phyloP scores from a whole-genome alignment of 35 echinoderm and acorn worm species.

The Chiridota heheva region DNA sequence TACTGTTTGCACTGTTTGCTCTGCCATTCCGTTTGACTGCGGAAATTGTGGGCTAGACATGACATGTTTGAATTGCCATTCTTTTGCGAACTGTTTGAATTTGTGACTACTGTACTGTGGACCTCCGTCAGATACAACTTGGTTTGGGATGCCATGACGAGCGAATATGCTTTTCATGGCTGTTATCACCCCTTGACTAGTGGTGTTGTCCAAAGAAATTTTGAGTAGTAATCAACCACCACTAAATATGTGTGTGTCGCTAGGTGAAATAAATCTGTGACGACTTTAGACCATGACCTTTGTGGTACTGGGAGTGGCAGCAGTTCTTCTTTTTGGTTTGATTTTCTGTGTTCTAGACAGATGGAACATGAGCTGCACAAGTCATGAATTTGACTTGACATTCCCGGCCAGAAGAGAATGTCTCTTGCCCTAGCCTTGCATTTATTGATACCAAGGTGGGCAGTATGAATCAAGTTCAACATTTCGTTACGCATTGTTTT shows the following conservation, averaged over 20 bases:
- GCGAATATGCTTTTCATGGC: background rate
- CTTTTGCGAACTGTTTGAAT: conserved; percentile 47
- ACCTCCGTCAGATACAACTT: conserved; percentile 67
- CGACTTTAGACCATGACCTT: conserved; percentile 15
- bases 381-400: background rate
- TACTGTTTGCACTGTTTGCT: conserved; percentile 60
- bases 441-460: conserved; percentile 50
- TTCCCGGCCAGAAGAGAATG: background rate
- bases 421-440: conserved; percentile 49
- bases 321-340: background rate
- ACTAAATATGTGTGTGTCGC: conserved; percentile 4
- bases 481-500: conserved; percentile 39
- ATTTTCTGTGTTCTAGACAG: background rate
- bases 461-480: conserved; percentile 41
- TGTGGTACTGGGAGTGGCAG: background rate
- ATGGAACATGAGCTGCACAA: background rate
- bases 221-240: conserved; percentile 20
- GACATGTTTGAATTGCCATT: conserved; percentile 56
- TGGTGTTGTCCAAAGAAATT: background rate
- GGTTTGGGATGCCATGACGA: conserved; percentile 51
- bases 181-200: background rate
- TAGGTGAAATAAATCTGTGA: conserved; percentile 6
- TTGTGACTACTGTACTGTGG: conserved; percentile 46
- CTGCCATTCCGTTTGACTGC: conserved; percentile 62
- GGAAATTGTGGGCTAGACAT: conserved; percentile 50